Conservation (phyloP, 2,113 vertebrate genomes). For the Riparia riparia region DNA sequence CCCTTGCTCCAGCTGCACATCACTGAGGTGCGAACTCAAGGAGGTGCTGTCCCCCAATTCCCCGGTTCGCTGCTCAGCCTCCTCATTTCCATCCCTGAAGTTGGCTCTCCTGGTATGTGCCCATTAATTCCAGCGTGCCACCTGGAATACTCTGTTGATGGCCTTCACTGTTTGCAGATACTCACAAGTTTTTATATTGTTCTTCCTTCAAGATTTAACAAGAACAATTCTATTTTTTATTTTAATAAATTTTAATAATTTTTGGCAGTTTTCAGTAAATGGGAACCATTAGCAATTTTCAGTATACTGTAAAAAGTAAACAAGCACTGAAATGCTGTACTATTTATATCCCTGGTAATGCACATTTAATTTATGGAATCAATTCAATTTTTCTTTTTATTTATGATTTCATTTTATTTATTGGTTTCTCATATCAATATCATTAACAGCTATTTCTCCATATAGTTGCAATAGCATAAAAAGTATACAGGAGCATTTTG, state of each 20-base stretch:
- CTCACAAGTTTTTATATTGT: background rate
- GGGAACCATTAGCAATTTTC: background rate
- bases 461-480: background rate
- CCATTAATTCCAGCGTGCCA: background rate
- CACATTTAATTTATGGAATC: background rate
- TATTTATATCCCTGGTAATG: background rate
- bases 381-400: background rate
- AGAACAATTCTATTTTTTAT: background rate
- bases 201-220: background rate
- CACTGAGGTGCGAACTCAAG: background rate
- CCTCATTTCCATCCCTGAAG: background rate
- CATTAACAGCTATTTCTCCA: background rate
- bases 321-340: background rate
- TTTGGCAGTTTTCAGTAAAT: background rate
- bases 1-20: background rate
- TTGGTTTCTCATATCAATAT: background rate
- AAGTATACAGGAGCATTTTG: background rate
- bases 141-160: background rate
- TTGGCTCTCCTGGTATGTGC: accelerated
- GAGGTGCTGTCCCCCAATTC: background rate
- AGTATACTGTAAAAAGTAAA: background rate
- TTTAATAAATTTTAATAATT: background rate
- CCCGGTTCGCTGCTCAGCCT: accelerated
- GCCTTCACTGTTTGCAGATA: background rate
- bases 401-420: background rate